Base-by-base conservation (phyloP, 1,140 invertebrate species). In the Thaumetopoea pityocampa region DNA sequence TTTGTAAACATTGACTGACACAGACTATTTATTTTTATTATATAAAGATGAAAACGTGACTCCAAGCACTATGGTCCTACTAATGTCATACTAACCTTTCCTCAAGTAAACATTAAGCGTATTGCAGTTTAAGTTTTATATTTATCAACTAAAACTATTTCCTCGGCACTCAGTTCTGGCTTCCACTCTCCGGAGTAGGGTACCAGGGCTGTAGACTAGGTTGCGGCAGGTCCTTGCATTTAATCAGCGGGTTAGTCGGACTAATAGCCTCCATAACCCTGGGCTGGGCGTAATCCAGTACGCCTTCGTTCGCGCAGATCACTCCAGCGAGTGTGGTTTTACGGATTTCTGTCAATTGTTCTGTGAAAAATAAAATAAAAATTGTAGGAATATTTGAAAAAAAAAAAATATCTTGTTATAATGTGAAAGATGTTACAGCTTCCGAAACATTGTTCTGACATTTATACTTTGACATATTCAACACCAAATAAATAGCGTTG, bases 241-340 rank as follows among this genome's bases (percentile, higher is more conserved):
- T 80, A 5, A 91, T 74, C 4, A 90, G 81, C 0, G 86, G 86
- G 81, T 95, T 94, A 1, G 78, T 79, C n/a, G 68, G 26, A 1
- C 68, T 79, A 0, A 88, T 58, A 0, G 85, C 85, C 29, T 88
- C 80, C 91, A 98, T 96, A 0, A 96, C 93, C 51, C 90, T 83
- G 4, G 88, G 87, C 61, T 97, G 96, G 2, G 94, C 88, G 8
- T 86, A 72, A 9, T 88, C 85, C 1, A 97, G 85, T 2, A 89
- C 86, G 51, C 94, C 93, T 0, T 93, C 90, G 82, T 96, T 98
- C 43, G 95, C 92, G 67, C 98, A 99, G 22, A 99, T 92, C 3
- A 99, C 88, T 19, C 90, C 87, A 0, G 96, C 92, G 7, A 99
- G 76, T 1, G 90, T 91, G 0, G 91, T 92, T 66, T 95, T 96